Evolutionary conservation across 1,140 invertebrate genomes (phyloP), one percentile per base, ranked within the genome.

Genomic region (Caenorhabditis remanei): DNA sequence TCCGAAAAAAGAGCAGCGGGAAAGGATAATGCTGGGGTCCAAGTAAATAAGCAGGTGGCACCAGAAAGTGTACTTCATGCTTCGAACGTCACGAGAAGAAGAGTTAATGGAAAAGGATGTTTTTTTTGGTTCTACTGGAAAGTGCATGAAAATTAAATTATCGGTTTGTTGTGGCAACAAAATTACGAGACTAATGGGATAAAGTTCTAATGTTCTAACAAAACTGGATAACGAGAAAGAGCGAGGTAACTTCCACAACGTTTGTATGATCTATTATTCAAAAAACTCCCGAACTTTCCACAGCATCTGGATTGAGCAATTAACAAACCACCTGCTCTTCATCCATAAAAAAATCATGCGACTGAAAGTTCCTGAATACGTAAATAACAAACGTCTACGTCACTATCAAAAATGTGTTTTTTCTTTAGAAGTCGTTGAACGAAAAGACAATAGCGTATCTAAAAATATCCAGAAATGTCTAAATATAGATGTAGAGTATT

Each of bases 41-140:
- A 61, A 61, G 11, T 40, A 65, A 65, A 65, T 65, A 40, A 65
- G 61, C 61, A 65, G 61, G 61, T 65, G 61, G 61, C 61, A n/a
- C n/a, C n/a, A 13, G 61, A 65, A 19, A 41, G 14, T 16, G 7
- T 46, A 8, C 9, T 24, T 40, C 67, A 16, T 16, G 8, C 32
- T 65, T 32, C 7, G 63, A 65, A 75, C 40, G 40, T 43, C 41
- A 46, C 67, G 43, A 41, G 63, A n/a, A 48, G 61, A 32, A 58
- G 56, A 58, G 16, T 21, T 61, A 61, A 61, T 61, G 16, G 16
- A n/a, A 24, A 21, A n/a, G 56, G 21, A 61, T 9, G n/a, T 21
- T 61, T 53, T 16, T 53, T 11, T 53, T 53, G 50, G 2, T 55
- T 55, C 24, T 61, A n/a, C 58, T 61, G n/a, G 58, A 61, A 61